These are phyloP conservation scores for Petrocephalus sullivani DNA, from an alignment of 2,797 vertebrate genomes.

Conservation along the genomic window DNA sequence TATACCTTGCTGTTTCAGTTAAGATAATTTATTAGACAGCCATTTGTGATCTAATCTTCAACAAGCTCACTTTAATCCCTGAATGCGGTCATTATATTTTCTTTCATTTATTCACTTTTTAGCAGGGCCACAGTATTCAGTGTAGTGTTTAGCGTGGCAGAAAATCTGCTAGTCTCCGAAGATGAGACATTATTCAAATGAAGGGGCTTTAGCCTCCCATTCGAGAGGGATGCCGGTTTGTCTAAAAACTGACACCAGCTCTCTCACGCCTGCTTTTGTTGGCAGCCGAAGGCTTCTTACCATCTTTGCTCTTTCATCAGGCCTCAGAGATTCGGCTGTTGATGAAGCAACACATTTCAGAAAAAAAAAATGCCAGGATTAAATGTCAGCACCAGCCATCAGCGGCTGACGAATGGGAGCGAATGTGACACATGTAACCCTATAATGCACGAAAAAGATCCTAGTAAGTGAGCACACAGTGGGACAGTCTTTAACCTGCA, in stretches of 20 bases:
- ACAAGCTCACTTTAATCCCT: constrained; percentile 12
- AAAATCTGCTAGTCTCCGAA: neutral
- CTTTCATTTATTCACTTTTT: constrained; percentile 7
- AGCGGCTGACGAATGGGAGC: neutral
- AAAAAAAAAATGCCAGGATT: constrained; percentile 4
- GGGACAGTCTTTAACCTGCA: neutral
- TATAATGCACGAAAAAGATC: neutral
- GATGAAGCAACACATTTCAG: constrained; percentile 4
- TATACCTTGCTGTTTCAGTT: neutral
- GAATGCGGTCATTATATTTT: neutral
- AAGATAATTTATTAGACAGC: constrained; percentile 5
- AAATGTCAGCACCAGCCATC: constrained; percentile 4
- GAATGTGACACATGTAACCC: constrained; percentile 1
- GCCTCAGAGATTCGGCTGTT: neutral
- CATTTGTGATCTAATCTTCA: constrained; percentile 22
- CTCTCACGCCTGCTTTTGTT: neutral
- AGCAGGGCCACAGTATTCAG: neutral
- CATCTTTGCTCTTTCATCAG: neutral
- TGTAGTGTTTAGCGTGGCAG: neutral
- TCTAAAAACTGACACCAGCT: neutral
- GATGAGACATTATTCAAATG: constrained; percentile 1
- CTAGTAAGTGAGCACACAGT: neutral
- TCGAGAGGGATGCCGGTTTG: neutral
- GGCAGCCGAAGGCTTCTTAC: neutral
- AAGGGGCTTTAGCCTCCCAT: neutral